phyloP scores from a whole-genome alignment of 2,797 vertebrate genomes.

The Arnoldichthys spilopterus region DNA sequence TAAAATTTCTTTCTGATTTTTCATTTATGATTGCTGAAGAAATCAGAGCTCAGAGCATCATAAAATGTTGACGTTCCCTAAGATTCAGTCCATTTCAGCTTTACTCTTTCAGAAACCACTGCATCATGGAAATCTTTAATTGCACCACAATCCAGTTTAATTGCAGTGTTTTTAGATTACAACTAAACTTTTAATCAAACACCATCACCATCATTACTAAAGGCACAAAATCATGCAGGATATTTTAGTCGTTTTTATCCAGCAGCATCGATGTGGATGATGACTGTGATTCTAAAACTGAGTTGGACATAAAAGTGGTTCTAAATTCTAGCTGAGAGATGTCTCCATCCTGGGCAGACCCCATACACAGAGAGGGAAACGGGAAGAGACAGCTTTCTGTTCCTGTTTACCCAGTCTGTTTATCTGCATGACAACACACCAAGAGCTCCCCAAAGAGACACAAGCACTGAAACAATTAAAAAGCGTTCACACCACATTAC shows the following conservation, averaged over 20 bases:
- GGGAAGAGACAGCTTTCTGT: slow-evolving; percentile 66
- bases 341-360: background rate
- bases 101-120: too few species aligned
- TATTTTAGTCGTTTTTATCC: background rate
- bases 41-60: too few species aligned
- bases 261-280: background rate
- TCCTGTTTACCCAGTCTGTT: slow-evolving; percentile 72
- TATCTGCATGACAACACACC: slow-evolving; percentile 72
- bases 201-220: background rate
- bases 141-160: background rate
- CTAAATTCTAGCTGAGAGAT: background rate
- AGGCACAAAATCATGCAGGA: background rate
- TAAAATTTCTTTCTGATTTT: too few species aligned
- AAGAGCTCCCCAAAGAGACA: slow-evolving; percentile 66
- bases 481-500: slow-evolving; percentile 59
- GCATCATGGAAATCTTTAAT: too few species aligned
- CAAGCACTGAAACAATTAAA: slow-evolving; percentile 72
- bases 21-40: too few species aligned
- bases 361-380: slow-evolving; percentile 37
- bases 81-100: too few species aligned
- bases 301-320: background rate
- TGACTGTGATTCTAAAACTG: background rate
- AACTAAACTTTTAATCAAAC: background rate
- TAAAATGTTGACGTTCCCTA: too few species aligned
- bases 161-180: too few species aligned